Evolutionary conservation across 2,888 invertebrate genomes (phyloP), one percentile per base, ranked within the genome.

Genomic region (Patella ulyssiponensis): DNA sequence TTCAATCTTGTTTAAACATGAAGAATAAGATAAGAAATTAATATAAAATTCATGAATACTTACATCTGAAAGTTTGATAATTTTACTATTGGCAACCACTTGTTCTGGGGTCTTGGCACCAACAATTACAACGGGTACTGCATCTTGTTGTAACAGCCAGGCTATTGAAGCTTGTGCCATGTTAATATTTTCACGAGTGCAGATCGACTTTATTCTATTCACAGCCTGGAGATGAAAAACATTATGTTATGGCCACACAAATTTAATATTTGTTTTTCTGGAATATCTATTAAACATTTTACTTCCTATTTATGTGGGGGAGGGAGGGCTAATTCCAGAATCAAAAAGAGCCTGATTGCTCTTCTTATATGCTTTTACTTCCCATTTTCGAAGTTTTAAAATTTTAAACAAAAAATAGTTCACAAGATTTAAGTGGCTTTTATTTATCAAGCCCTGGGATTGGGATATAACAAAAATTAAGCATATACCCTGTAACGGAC

Each of bases 101-200:
- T 90, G 90, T 77, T 89, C 87, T 0, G 88, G 87, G 14, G 83
- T 85, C 33, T 88, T 84, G 58, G 88, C 89, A 1, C 90, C 90
- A 5, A 88, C 88, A 58, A 90, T 89, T 15, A 85, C 88, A 15
- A 86, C 83, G 1, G 84, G 83, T 33, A 88, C 83, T 9, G 74
- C 80, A 9, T 85, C 84, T 58, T 90, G 88, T 72, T 89, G 88
- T 51, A 90, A 82, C 1, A 89, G 78, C 90, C 90, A 90, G 3
- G 90, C 86, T 33, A 90, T 71, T 0, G 90, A 80, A 23, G 88
- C 88, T 54, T 83, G 82, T 0, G 88, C 74, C 90, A 90, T 89
- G 17, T 84, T 79, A 4, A 89, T 80, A 12, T 85, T 80, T 14
- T 85, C 87, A 44, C 85, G 81, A 12, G 85, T 81, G 82, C 89